phyloP scores from a whole-genome alignment of 2,113 vertebrate genomes.

The Spea multiplicata region DNA sequence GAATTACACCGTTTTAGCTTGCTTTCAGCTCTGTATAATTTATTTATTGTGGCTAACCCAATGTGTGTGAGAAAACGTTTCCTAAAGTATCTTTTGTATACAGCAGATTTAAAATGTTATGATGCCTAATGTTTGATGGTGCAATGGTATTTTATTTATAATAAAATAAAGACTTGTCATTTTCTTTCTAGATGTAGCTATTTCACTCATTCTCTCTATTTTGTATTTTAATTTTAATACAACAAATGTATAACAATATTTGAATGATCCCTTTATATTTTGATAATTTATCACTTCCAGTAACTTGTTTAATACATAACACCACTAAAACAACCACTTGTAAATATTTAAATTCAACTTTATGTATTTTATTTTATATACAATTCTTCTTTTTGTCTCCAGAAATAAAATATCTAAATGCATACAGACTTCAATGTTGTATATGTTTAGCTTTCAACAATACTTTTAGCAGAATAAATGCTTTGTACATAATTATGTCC shows the following conservation, averaged over 20 bases:
- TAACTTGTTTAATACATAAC: slow-evolving; percentile 7
- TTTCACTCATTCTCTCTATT: neutral
- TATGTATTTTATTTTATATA: slow-evolving; percentile 91
- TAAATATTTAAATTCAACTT: slow-evolving; percentile 78
- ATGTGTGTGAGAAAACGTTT: too few relatives aligned
- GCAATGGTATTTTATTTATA: neutral
- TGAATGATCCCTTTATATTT: neutral
- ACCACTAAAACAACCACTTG: slow-evolving; percentile 19
- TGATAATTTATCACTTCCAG: neutral
- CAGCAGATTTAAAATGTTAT: too few relatives aligned
- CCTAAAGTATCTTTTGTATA: too few relatives aligned
- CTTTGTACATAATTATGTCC: slow-evolving; percentile 87
- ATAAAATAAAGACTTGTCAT: neutral
- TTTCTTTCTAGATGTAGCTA: neutral
- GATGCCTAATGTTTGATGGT: neutral
- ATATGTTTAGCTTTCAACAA: slow-evolving; percentile 85
- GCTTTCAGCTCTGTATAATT: neutral
- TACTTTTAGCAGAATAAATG: slow-evolving; percentile 83
- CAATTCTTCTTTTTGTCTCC: slow-evolving; percentile 72
- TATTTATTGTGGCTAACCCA: neutral
- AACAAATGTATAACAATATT: neutral
- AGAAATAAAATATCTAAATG: slow-evolving; percentile 91
- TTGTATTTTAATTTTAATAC: neutral
- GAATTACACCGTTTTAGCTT: neutral
- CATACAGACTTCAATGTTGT: slow-evolving; percentile 85